phyloP scores from a whole-genome alignment of 2,797 vertebrate genomes.

The Heteromormyrus szaboi region DNA sequence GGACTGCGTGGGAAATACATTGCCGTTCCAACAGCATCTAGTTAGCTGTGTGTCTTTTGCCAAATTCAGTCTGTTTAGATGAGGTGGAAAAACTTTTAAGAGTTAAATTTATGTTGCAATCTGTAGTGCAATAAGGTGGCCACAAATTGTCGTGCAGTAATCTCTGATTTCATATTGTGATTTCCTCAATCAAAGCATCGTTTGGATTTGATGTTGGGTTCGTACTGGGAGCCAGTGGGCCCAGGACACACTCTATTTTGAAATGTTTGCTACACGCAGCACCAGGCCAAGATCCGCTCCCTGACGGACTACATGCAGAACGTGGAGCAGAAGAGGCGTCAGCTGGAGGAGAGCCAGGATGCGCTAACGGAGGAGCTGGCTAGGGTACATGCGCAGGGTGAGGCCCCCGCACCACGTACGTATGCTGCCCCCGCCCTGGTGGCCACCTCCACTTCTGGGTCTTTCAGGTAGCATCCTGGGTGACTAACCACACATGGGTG shows the following conservation, averaged over 20 bases:
- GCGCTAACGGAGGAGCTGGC: conserved; percentile 76
- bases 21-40: not conserved
- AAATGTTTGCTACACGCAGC: conserved; percentile 51
- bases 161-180: not conserved
- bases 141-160: not conserved
- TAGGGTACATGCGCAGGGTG: conserved; percentile 78
- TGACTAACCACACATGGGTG: not conserved
- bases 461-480: not conserved
- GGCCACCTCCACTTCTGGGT: not conserved
- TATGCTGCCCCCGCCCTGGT: not conserved
- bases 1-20: not conserved
- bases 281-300: conserved; percentile 88
- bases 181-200: not conserved
- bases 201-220: not conserved
- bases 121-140: not conserved
- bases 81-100: not conserved
- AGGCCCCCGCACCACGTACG: not conserved
- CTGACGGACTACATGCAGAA: conserved; percentile 91
- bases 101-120: not conserved
- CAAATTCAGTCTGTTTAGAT: conserved; percentile 40
- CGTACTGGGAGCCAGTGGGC: not conserved
- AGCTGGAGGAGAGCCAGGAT: conserved; percentile 83
- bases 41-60: not conserved
- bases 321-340: conserved; percentile 84
- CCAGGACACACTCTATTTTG: not conserved